Evolutionary conservation across 2,797 vertebrate genomes (phyloP), one percentile per base, ranked within the genome.

Genomic region (Lemur catta): DNA sequence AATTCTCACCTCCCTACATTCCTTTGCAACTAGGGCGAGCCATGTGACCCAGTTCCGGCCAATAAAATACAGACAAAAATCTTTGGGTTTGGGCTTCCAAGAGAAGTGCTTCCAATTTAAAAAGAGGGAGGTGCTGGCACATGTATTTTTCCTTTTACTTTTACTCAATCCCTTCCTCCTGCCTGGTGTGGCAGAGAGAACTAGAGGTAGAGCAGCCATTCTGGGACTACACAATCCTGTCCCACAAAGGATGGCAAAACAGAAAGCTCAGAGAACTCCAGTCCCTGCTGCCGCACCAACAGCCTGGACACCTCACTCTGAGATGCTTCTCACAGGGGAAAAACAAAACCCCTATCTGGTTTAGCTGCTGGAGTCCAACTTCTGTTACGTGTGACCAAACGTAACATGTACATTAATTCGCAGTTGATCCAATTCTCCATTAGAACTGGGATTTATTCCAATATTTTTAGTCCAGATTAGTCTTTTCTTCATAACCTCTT

Each of bases 381-480:
- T 75, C 52, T 57, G 69, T 61, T 41, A 71, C 15, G 9, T 30
- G n/a, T 57, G 75, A 86, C 35, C 38, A 55, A 69, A 3, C 1
- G 1, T 22, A 35, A 67, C 20, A 55, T 1, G 0, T 18, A 52
- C 28, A 20, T 81, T 76, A 78, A 63, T 35, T 82, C 7, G 20
- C 76, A 65, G 35, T 61, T 46, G 71, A 86, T 41, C 35, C 81
- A 48, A 6, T 63, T 90, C 52, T 18, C 52, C 61, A 41, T 12
- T 14, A 63, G 55, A 79, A 17, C 61, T 69, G 22, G 20, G 81
- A 65, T 78, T 63, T 72, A 65, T 24, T 75, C 91, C 67, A 90
- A 72, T 69, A 71, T 78, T 35, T 93, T 93, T 78, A 57, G 41
- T 61, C 69, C 52, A 85, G n/a, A 55, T 87, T 59, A 79, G 52